phyloP scores from a whole-genome alignment of 1,140 invertebrate genomes.

The Gonioctena quinquepunctata region DNA sequence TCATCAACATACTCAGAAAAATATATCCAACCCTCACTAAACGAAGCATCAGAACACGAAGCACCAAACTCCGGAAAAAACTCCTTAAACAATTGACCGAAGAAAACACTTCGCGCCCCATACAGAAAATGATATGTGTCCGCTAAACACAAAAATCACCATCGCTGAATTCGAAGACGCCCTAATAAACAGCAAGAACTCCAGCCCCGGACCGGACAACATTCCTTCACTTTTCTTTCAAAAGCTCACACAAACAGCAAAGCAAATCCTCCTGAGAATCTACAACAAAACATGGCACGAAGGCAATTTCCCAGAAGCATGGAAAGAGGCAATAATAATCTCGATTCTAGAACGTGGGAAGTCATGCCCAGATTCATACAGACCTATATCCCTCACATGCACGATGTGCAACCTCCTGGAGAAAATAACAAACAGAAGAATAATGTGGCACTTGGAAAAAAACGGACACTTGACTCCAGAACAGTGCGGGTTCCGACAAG shows the following conservation, averaged over 20 bases:
- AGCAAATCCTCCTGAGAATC: neutral
- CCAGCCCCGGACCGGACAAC: conserved; percentile 1
- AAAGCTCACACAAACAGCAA: neutral
- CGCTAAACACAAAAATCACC: neutral
- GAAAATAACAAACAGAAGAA: conserved; percentile 16
- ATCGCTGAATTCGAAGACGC: neutral
- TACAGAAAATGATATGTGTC: neutral
- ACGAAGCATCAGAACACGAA: neutral
- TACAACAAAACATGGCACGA: neutral
- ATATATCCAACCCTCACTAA: neutral
- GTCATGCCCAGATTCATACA: neutral
- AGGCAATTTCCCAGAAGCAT: neutral
- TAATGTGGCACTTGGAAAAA: conserved; percentile 12
- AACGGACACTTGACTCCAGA: neutral
- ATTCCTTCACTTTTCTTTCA: conserved; percentile 14
- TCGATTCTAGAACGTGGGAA: conserved; percentile 15
- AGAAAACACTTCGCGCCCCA: neutral
- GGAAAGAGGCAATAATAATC: conserved; percentile 12
- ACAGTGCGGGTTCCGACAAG: neutral
- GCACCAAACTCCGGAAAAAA: neutral
- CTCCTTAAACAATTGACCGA: neutral
- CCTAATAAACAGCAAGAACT: neutral
- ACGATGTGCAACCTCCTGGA: conserved; percentile 27
- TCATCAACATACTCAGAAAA: neutral
- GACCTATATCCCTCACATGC: conserved; percentile 29